Conservation (phyloP, 2,888 invertebrate genomes). For the Antheraea yamamai region DNA sequence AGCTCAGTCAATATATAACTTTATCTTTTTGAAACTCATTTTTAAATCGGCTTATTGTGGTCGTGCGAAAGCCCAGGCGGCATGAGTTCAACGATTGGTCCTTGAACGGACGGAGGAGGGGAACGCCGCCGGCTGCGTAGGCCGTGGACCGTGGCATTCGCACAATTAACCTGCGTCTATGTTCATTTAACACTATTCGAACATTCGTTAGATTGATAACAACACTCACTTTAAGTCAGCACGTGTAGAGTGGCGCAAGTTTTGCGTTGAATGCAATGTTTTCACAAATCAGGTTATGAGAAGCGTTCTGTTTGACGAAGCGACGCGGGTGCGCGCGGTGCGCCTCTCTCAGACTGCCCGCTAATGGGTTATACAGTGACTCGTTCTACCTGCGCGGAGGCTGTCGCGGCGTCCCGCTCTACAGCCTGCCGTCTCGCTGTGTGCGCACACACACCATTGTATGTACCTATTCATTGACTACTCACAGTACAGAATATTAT, state of each 20-base stretch:
- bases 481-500: constrained; percentile 11
- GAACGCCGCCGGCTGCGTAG: constrained; percentile 78
- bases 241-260: constrained; percentile 21
- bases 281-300: constrained; percentile 53
- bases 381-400: constrained; percentile 62
- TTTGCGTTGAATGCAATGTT: constrained; percentile 45
- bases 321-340: constrained; percentile 68
- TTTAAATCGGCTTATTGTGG: constrained; percentile 57
- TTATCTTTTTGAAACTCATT: constrained; percentile 54
- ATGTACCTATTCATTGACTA: constrained; percentile 38
- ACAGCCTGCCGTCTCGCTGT: constrained; percentile 56
- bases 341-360: constrained; percentile 63
- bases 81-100: constrained; percentile 78
- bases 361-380: constrained; percentile 21
- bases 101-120: constrained; percentile 77
- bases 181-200: constrained; percentile 24
- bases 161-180: constrained; percentile 60
- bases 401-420: constrained; percentile 64
- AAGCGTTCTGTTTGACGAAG: constrained; percentile 36
- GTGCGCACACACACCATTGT: constrained; percentile 18
- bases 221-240: constrained; percentile 16
- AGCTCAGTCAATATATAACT: constrained; percentile 57
- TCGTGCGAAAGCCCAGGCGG: constrained; percentile 60
- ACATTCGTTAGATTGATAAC: constrained; percentile 19
- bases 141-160: constrained; percentile 78